These are phyloP conservation scores for Trachymyrmex septentrionalis DNA, from an alignment of 1,140 invertebrate species.

Conservation along the genomic window DNA sequence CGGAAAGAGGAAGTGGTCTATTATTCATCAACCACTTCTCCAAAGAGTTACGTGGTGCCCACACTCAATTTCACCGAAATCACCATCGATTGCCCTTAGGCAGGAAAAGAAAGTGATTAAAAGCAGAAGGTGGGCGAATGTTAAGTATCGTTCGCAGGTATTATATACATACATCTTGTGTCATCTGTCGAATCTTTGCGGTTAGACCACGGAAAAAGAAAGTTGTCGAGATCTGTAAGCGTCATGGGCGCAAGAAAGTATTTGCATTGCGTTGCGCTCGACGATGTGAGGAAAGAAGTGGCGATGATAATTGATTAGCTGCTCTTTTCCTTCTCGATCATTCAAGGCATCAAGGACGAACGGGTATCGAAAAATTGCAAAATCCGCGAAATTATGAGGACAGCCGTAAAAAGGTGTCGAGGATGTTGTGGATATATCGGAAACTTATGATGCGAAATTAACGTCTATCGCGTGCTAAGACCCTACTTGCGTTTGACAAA, in stretches of 20 bases:
- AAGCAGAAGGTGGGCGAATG: conserved; percentile 31
- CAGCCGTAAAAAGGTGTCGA: conserved; percentile 36
- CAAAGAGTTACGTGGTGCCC: neutral
- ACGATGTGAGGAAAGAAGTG: conserved; percentile 26
- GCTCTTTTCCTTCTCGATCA: conserved; percentile 14
- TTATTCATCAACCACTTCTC: neutral
- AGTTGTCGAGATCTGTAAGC: conserved; percentile 57
- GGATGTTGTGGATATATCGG: conserved; percentile 40
- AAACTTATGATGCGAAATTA: conserved; percentile 22
- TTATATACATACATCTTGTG: conserved; percentile 41
- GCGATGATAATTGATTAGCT: conserved; percentile 14
- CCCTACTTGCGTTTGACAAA: conserved; percentile 48
- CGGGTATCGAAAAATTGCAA: conserved; percentile 44
- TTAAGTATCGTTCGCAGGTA: conserved; percentile 6
- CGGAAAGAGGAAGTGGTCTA: neutral
- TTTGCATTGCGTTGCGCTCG: conserved; percentile 30
- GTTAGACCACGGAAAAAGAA: conserved; percentile 64
- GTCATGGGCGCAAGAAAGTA: conserved; percentile 49
- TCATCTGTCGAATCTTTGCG: conserved; percentile 27
- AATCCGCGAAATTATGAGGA: conserved; percentile 38
- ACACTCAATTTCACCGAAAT: conserved; percentile 1
- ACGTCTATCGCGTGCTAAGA: conserved; percentile 17
- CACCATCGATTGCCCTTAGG: conserved; percentile 22
- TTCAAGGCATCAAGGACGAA: conserved; percentile 34
- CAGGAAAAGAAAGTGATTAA: conserved; percentile 69